These are phyloP conservation scores for Drosophila longiperda DNA, from an alignment of 2,888 invertebrate genomes.

Conservation along the genomic window DNA sequence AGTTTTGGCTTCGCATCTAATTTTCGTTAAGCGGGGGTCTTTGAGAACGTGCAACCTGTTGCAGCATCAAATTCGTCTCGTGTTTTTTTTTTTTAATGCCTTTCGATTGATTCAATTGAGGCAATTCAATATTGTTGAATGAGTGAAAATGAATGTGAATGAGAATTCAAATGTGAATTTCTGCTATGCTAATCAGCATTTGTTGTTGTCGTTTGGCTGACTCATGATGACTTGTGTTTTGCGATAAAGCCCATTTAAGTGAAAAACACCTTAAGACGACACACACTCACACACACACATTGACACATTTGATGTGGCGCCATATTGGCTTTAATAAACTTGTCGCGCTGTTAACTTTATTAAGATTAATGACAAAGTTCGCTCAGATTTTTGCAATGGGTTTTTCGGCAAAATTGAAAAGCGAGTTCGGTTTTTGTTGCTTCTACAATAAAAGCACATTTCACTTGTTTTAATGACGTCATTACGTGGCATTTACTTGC, in stretches of 20 bases:
- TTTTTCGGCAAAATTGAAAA: conserved; percentile 68
- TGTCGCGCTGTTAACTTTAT: conserved; percentile 78
- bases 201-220: conserved; percentile 35
- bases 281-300: conserved; percentile 17
- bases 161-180: not conserved
- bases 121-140: conserved; percentile 6
- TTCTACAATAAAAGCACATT: conserved; percentile 76
- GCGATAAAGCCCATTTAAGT: conserved; percentile 31
- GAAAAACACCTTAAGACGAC: conserved; percentile 58
- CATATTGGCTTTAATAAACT: conserved; percentile 77
- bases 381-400: conserved; percentile 55
- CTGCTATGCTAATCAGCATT: conserved; percentile 67
- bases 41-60: conserved; percentile 55
- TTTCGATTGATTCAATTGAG: conserved; percentile 50
- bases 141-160: conserved; percentile 4
- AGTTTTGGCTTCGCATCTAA: conserved; percentile 46
- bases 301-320: conserved; percentile 54
- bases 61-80: conserved; percentile 15
- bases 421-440: conserved; percentile 39
- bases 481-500: conserved; percentile 78
- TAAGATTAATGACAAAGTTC: conserved; percentile 75
- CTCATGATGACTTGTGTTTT: conserved; percentile 54
- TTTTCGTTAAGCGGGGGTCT: conserved; percentile 35
- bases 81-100: conserved; percentile 18
- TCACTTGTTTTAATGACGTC: conserved; percentile 81